Percentiles rank a stretch among this genome's conserved stretches.
Evolutionary conservation across 92 coral and sea anemone genomes (phyloP).

Genomic region (Epizoanthus scotinus): DNA sequence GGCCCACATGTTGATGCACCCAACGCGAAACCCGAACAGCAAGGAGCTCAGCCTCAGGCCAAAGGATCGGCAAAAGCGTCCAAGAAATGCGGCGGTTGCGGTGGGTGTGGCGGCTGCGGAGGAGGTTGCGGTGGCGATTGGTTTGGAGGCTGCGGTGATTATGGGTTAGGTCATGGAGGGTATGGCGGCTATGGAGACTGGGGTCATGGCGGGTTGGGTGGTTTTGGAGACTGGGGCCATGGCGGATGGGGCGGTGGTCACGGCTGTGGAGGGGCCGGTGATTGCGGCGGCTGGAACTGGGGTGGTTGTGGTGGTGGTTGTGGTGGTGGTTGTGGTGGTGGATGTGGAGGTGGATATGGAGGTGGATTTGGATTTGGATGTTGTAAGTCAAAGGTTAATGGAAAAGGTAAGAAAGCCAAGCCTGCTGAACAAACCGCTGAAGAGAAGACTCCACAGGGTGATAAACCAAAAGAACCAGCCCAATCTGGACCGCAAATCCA

Average conservation of each 20-base stretch:
- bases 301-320: conserved; percentile 48
- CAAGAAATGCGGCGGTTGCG: conserved; percentile 46
- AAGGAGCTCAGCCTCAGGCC: conserved; percentile 3
- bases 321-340: conserved; percentile 24
- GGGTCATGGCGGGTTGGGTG: conserved; percentile 52
- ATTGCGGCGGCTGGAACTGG: conserved; percentile 64
- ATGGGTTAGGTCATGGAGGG: conserved; percentile 58
- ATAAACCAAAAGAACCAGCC: conserved; percentile 6
- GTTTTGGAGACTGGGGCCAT: conserved; percentile 44
- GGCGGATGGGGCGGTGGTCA: conserved; percentile 53
- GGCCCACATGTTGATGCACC: neutral
- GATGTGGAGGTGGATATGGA: conserved; percentile 50
- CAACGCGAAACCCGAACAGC: neutral
- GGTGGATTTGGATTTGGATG: conserved; percentile 64
- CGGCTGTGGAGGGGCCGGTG: conserved; percentile 61
- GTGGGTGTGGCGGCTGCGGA: conserved; percentile 44
- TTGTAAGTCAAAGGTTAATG: conserved; percentile 67
- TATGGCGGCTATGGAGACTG: conserved; percentile 52
- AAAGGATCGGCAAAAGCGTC: conserved; percentile 23
- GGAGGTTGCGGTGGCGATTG: conserved; percentile 38
- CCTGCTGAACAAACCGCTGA: conserved; percentile 58
- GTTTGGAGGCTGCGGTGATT: conserved; percentile 45
- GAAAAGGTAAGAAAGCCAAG: conserved; percentile 41
- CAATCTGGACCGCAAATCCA: conserved; percentile 42
- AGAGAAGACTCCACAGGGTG: conserved; percentile 24